Base-by-base conservation (phyloP, 2,797 vertebrate genomes). In the Sebastes oblongus region DNA sequence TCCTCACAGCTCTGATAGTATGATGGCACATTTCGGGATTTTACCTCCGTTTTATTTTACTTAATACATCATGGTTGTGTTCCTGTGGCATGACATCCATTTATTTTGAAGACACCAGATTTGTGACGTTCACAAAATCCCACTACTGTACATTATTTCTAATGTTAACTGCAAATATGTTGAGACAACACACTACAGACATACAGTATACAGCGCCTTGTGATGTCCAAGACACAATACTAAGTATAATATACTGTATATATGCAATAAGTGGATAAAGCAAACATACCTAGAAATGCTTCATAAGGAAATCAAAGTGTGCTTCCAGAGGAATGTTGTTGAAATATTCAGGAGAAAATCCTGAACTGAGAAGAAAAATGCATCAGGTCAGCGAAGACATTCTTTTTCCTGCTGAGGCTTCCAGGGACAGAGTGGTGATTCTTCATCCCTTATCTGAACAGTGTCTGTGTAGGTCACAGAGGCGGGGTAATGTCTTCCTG, bases 401-500 rank as follows among this genome's bases (percentile, higher is more conserved):
- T 61, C 6, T 42, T 78, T 64, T 22, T 71, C 54, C 62, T 81
- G 27, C 32, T 13, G 20, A 27, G 32, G 77, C 62, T 82, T 80
- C 71, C 78, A 80, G 86, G 72, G 69, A 86, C 72, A 77, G 69
- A 27, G 50, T 1, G 54, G 75, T 86, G 75, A 93, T 93, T 72
- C 83, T 69, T 93, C 89, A 90, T 88, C 18, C 46, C 82, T 92
- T 93, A 93, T 93, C 92, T 75, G 81, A 80, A 56, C 62, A 68
- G 55, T 58, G 82, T 92, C 83, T 75, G 80, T 89, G 83, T 88
- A 89, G 87, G 89, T 91, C 87, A 90, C 59, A 8, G 20, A 77
- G 87, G 83, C 6, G 39, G 56, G 66, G 75, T 89, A 85, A 88
- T 84, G 87, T 91, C 89, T 93, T 92, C 89, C 90, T 92, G 88